Evolutionary conservation across 1,140 invertebrate species (phyloP), one percentile per base, ranked within the genome.

Genomic region (Gerris buenoi): DNA sequence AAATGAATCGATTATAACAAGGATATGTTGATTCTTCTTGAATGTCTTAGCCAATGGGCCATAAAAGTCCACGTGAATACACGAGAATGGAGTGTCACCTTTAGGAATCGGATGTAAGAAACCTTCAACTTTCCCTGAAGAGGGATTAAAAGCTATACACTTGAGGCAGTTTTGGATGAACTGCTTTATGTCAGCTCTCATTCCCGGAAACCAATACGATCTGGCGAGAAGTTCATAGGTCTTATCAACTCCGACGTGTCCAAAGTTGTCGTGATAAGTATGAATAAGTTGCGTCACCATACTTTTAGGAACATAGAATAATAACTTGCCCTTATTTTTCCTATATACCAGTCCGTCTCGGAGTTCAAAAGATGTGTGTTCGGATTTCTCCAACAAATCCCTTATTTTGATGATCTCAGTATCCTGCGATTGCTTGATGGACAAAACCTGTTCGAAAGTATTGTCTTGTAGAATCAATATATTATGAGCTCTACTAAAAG

Each of bases 401-500:
- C 33, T 46, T 5, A 46, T 5, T 46, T 46, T 46, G 5, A 46
- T 18, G 18, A 46, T 46, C 5, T 46, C 18, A 10, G 18, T 10
- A 46, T 46, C 33, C 18, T 46, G 33, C 5, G 33, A 46, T 46
- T 46, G 33, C 33, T 46, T 46, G 33, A 46, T 46, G 18, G 33
- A 5, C 33, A 46, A 18, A 5, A 18, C 18, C 18, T 46, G 5
- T 18, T 46, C 33, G 18, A 46, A 46, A 18, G 18, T 46, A 10
- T 46, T 10, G 63, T 27, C n/a, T n/a, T n/a, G n/a, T n/a, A n/a
- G n/a, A n/a, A n/a, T n/a, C n/a, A n/a, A n/a, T n/a, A n/a, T n/a
- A 25, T 23, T 65, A 22, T 65, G 3, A 13, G 56, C 18, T 56
- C 71, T 64, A 27, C 68, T 71, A 3, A 73, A 65, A 0, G 68